Conservation (phyloP, 2,797 vertebrate species). For the Sarcoramphus papa region DNA sequence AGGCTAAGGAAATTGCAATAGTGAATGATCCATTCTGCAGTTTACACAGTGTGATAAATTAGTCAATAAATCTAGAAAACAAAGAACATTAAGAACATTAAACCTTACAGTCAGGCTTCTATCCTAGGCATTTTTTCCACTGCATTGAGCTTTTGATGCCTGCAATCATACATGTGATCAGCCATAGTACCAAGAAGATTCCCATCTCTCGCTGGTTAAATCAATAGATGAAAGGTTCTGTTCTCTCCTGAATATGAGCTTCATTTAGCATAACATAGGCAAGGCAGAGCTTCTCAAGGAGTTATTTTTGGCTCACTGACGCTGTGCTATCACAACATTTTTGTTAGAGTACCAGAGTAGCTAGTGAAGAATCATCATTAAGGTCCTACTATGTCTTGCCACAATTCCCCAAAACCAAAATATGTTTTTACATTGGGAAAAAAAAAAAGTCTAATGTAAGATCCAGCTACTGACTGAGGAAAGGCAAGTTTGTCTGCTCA, state of each 20-base stretch:
- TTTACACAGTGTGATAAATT: constrained; percentile 29
- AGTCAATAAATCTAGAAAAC: constrained; percentile 18
- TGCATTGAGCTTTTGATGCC: neutral
- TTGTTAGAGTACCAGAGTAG: neutral
- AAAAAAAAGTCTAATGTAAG: neutral
- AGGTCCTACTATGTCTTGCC: neutral
- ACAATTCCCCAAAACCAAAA: neutral
- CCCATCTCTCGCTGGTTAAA: neutral
- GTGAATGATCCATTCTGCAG: constrained; percentile 24
- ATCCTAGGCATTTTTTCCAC: neutral
- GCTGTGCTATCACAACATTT: neutral
- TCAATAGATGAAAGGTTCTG: neutral
- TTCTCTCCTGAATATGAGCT: neutral
- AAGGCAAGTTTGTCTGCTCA: neutral
- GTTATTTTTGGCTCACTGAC: neutral
- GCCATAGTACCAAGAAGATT: neutral
- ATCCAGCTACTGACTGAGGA: neutral
- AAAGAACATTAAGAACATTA: constrained; percentile 42
- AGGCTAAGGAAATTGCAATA: constrained; percentile 33
- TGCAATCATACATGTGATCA: neutral
- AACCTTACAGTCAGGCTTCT: neutral
- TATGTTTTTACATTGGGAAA: neutral
- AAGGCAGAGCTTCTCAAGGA: neutral
- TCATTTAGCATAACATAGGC: neutral
- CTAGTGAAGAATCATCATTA: neutral